Evolutionary conservation across 2,797 vertebrate genomes (phyloP).

Genomic region (Momotus momota): DNA sequence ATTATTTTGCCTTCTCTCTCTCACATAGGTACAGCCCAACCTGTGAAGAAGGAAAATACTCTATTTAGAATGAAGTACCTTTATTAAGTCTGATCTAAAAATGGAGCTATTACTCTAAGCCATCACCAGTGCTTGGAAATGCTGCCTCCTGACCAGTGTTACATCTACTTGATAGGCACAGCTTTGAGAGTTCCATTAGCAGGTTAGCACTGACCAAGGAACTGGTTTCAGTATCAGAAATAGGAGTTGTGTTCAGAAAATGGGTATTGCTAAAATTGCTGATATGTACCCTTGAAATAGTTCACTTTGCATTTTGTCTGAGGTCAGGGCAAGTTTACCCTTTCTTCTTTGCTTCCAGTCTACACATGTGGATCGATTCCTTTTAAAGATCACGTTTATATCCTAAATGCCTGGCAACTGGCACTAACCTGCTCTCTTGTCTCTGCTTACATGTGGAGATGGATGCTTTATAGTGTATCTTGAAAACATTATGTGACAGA

Average conservation of each 20-base stretch:
- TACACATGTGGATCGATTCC: background rate
- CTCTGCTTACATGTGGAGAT: background rate
- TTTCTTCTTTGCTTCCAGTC: background rate
- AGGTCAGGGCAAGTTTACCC: background rate
- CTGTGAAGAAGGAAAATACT: background rate
- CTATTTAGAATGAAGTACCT: background rate
- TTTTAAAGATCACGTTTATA: background rate
- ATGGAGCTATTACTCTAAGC: background rate
- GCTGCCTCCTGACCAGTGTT: background rate
- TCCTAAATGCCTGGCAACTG: accelerated
- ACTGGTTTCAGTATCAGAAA: background rate
- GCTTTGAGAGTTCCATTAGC: background rate
- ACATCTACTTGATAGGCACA: background rate
- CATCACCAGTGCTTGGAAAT: background rate
- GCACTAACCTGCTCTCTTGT: background rate
- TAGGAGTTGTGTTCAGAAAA: background rate
- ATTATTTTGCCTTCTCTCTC: background rate
- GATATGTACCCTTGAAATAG: background rate
- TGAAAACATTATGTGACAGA: background rate
- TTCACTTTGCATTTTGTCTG: background rate
- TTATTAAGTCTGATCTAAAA: background rate
- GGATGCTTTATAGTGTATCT: accelerated
- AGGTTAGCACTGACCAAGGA: background rate
- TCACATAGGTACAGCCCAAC: background rate
- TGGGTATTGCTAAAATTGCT: background rate